Percentiles rank a stretch among this genome's conserved stretches.
Evolutionary conservation across 1,140 invertebrate genomes (phyloP).

Genomic region (Polypedilum pembai): DNA sequence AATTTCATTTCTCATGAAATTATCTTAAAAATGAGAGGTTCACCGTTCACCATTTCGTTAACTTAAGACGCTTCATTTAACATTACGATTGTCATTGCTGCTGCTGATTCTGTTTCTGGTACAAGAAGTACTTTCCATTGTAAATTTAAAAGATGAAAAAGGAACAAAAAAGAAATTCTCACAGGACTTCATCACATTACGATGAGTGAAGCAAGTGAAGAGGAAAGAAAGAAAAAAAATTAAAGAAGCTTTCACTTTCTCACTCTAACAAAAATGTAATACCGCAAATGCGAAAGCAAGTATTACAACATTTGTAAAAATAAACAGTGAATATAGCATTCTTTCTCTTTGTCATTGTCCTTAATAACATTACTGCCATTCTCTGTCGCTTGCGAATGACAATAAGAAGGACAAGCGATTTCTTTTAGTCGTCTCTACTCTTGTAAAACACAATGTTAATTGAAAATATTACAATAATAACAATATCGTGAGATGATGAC

Average conservation of each 20-base stretch:
- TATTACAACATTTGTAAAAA: not conserved
- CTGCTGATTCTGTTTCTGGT: too few species aligned
- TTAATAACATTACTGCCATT: not conserved
- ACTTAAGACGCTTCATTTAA: slow-evolving; percentile 13
- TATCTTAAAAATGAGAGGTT: not conserved
- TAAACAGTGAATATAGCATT: not conserved
- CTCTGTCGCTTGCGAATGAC: too few species aligned
- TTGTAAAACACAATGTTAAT: not conserved
- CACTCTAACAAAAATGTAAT: not conserved
- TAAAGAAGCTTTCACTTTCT: too few species aligned
- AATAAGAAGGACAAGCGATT: not conserved
- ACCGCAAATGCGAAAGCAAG: not conserved
- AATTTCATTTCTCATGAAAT: not conserved
- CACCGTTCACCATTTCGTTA: not conserved
- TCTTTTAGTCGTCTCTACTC: not conserved
- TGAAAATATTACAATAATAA: slow-evolving; percentile 15
- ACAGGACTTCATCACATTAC: too few species aligned
- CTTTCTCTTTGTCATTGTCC: not conserved
- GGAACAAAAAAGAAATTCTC: too few species aligned
- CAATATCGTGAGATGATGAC: not conserved
- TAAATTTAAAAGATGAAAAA: too few species aligned
- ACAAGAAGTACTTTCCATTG: too few species aligned
- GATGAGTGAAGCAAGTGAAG: too few species aligned
- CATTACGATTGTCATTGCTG: not conserved
- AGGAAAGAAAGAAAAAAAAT: too few species aligned